Conservation (phyloP, 1,140 invertebrate genomes). For the Drosophila sturtevanti region DNA sequence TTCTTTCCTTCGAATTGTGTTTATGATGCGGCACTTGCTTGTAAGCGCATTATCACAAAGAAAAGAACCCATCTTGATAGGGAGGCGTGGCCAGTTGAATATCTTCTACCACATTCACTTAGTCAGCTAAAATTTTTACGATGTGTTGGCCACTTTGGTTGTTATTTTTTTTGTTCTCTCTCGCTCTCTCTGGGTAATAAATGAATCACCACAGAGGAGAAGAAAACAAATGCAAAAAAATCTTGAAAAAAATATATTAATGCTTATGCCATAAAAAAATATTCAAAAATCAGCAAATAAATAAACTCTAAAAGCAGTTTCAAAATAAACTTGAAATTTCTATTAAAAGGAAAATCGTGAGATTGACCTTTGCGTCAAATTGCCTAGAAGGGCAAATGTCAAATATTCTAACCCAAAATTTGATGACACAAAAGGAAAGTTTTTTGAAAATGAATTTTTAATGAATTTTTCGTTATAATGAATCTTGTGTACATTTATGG, state of each 20-base stretch:
- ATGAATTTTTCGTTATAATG: too few relatives aligned
- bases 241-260: background rate
- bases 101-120: slow-evolving; percentile 44
- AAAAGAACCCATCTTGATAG: background rate
- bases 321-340: too few relatives aligned
- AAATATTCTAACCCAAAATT: too few relatives aligned
- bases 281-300: background rate
- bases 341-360: too few relatives aligned
- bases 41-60: slow-evolving; percentile 8
- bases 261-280: background rate
- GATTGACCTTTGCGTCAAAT: too few relatives aligned
- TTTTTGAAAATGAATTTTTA: too few relatives aligned
- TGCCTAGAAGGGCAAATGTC: too few relatives aligned
- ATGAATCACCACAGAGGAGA: background rate
- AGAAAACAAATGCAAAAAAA: background rate
- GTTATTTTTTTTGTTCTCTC: background rate
- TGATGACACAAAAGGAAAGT: too few relatives aligned
- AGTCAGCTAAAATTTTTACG: slow-evolving; percentile 47
- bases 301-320: background rate
- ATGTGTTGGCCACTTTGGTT: slow-evolving; percentile 21
- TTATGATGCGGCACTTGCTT: slow-evolving; percentile 36
- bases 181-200: background rate
- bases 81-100: slow-evolving; percentile 24
- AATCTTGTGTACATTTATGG: too few relatives aligned
- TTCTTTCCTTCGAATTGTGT: slow-evolving; percentile 15